Conservation (phyloP, 64 coral and sea anemone genomes). For the Actinia equina region DNA sequence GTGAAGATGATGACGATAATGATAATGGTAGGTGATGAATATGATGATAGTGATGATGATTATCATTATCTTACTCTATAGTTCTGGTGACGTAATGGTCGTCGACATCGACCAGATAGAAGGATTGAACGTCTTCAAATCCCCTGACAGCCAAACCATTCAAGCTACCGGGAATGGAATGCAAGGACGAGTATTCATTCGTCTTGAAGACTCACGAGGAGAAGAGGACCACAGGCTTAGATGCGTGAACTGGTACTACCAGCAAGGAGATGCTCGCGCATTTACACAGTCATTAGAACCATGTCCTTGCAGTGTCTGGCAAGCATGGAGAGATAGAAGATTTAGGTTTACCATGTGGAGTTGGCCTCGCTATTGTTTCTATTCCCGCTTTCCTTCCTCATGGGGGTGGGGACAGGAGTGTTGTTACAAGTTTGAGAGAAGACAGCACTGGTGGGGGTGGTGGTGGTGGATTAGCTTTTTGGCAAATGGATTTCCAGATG, state of each 20-base stretch:
- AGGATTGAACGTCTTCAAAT: neutral
- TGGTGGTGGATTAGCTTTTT: neutral
- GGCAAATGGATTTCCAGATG: neutral
- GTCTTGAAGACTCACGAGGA: conserved; percentile 9
- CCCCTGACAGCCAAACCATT: neutral
- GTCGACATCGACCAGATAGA: no score
- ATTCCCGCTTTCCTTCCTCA: conserved; percentile 17
- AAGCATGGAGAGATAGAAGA: conserved; percentile 37
- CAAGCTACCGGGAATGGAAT: conserved; percentile 1
- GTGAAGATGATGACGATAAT: no score
- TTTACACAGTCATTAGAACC: conserved; percentile 1
- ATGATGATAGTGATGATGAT: no score
- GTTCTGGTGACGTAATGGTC: neutral
- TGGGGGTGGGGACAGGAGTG: conserved; percentile 23
- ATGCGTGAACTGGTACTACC: conserved; percentile 11
- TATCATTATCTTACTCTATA: neutral
- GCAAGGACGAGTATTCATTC: conserved; percentile 33
- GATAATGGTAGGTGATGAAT: no score
- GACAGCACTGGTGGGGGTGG: conserved; percentile 24
- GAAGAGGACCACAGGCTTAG: neutral
- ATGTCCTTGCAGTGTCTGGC: conserved; percentile 23
- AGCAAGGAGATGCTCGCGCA: neutral
- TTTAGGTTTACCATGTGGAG: neutral
- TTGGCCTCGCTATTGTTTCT: conserved; percentile 26
- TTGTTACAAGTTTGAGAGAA: conserved; percentile 33